phyloP scores from a whole-genome alignment of 92 coral and sea anemone species.

The Porites cylindrica region DNA sequence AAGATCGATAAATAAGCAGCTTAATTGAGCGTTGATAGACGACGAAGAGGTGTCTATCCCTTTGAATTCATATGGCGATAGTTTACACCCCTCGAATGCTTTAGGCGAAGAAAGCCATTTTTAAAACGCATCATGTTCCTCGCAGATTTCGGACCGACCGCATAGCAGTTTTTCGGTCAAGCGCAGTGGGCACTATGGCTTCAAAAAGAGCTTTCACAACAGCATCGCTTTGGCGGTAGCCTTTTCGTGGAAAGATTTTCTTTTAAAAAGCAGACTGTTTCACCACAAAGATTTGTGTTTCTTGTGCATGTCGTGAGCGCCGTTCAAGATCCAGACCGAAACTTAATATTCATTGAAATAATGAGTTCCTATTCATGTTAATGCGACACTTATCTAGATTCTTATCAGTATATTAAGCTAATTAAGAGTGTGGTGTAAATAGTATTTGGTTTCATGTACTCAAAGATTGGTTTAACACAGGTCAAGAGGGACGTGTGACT shows the following conservation, averaged over 20 bases:
- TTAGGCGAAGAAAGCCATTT: slow-evolving; percentile 46
- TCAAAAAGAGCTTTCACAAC: not conserved
- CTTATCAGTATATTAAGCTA: slow-evolving; percentile 85
- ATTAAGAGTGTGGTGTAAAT: slow-evolving; percentile 66
- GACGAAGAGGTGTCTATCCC: slow-evolving; percentile 45
- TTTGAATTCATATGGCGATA: slow-evolving; percentile 48
- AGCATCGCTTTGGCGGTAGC: not conserved
- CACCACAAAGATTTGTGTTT: not conserved
- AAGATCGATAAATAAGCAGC: slow-evolving; percentile 57
- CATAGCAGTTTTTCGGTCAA: not conserved
- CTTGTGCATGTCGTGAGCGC: slow-evolving; percentile 59
- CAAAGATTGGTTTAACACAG: slow-evolving; percentile 42
- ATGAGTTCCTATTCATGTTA: slow-evolving; percentile 73
- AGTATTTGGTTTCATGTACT: slow-evolving; percentile 68
- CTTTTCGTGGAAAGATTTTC: not conserved
- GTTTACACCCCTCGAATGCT: slow-evolving; percentile 46
- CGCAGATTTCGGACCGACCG: not conserved
- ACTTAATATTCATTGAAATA: slow-evolving; percentile 54
- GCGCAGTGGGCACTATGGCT: not conserved
- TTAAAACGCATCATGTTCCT: slow-evolving; percentile 28
- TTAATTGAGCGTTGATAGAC: slow-evolving; percentile 63
- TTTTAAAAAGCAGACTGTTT: not conserved
- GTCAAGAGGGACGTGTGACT: slow-evolving; percentile 71
- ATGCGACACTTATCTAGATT: slow-evolving; percentile 83
- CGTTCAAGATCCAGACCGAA: slow-evolving; percentile 37